Conservation (phyloP, 2,888 invertebrate species). For the Lasioglossum lativentre region DNA sequence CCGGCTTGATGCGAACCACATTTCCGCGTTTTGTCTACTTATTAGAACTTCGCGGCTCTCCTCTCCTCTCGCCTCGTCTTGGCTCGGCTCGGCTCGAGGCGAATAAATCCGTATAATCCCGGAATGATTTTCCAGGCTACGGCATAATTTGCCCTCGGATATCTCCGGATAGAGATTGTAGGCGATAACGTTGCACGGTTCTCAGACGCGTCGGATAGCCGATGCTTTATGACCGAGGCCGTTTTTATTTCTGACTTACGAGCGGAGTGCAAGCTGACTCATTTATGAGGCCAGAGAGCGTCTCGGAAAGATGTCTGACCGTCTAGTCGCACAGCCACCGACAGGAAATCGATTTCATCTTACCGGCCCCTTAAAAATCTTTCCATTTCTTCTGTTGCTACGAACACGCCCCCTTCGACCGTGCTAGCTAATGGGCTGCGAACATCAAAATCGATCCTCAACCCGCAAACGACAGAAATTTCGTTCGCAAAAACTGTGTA, state of each 20-base stretch:
- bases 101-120: conserved; percentile 24
- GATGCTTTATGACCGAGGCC: conserved; percentile 52
- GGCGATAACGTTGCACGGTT: conserved; percentile 37
- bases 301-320: conserved; percentile 52
- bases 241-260: conserved; percentile 68
- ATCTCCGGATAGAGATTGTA: conserved; percentile 16
- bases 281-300: conserved; percentile 61
- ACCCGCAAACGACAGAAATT: background rate
- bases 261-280: conserved; percentile 56
- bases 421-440: background rate
- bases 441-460: background rate
- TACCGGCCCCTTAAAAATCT: conserved; percentile 62
- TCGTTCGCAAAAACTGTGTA: background rate
- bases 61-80: background rate
- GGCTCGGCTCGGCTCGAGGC: background rate
- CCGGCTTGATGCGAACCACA: background rate
- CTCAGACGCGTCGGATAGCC: background rate
- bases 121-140: conserved; percentile 10
- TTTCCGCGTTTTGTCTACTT: background rate
- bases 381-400: conserved; percentile 49
- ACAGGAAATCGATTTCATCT: conserved; percentile 68
- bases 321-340: conserved; percentile 40
- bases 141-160: background rate
- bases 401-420: background rate
- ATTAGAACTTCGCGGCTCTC: background rate